A percentile compares a stretch with the other conserved stretches of the same genome.
These are phyloP conservation scores for Notoglanidium macrostoma DNA, from an alignment of 2,797 vertebrate species.

Conservation along the genomic window DNA sequence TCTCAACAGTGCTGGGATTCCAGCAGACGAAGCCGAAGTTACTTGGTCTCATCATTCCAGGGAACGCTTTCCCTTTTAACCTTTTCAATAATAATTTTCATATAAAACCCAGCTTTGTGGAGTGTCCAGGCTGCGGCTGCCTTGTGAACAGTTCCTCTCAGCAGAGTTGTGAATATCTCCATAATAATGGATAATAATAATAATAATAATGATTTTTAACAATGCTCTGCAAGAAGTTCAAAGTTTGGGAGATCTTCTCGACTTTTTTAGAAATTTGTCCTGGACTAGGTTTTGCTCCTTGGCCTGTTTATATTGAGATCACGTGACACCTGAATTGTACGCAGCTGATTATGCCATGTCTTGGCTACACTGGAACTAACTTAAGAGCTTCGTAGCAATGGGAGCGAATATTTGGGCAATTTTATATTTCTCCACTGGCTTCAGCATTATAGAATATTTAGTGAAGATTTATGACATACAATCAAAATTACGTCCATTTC, in stretches of 20 bases:
- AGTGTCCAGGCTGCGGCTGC: too few relatives aligned
- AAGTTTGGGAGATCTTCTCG: not conserved
- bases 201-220: not conserved
- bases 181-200: too few relatives aligned
- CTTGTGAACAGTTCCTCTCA: not conserved
- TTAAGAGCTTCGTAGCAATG: not conserved
- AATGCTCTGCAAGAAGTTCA: not conserved
- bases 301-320: not conserved
- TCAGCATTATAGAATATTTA: not conserved
- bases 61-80: not conserved
- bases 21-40: not conserved
- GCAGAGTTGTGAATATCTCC: too few relatives aligned
- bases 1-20: not conserved
- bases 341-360: not conserved
- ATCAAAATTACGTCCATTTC: not conserved
- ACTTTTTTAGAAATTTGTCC: not conserved
- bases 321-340: not conserved
- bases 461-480: not conserved
- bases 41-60: not conserved
- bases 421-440: not conserved
- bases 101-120: too few relatives aligned
- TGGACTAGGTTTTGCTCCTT: not conserved
- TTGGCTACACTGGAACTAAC: not conserved
- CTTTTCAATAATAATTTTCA: too few relatives aligned
- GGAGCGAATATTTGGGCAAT: not conserved